Conservation (phyloP, 2,797 vertebrate species). For the Mus caroli region DNA sequence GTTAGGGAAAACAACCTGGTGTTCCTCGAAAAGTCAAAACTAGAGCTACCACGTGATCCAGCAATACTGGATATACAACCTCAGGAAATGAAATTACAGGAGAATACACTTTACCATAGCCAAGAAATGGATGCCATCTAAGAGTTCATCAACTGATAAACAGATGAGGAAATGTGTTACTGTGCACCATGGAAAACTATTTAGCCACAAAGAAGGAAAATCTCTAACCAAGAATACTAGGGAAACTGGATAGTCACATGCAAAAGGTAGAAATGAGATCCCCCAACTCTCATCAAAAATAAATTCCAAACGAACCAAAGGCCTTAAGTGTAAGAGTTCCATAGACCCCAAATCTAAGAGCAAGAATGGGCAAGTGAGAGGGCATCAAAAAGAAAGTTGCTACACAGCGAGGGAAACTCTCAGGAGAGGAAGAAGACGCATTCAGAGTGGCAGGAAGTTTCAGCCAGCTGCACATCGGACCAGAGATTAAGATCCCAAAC, state of each 20-base stretch:
- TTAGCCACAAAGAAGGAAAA: background rate
- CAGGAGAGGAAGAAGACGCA: background rate
- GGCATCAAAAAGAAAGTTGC: background rate
- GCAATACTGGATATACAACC: background rate
- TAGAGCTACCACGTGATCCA: background rate
- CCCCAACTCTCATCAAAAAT: background rate
- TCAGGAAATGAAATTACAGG: background rate
- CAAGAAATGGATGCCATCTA: background rate
- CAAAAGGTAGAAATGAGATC: background rate
- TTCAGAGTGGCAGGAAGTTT: background rate
- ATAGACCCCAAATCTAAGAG: background rate
- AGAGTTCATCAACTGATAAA: background rate
- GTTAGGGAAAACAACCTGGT: background rate
- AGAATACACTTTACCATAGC: background rate
- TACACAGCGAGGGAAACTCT: background rate
- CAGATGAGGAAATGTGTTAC: background rate
- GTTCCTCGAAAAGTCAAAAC: background rate
- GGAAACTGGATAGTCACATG: background rate
- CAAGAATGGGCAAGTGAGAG: background rate
- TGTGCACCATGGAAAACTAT: background rate
- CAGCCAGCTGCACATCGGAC: background rate
- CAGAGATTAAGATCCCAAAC: background rate
- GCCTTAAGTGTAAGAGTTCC: background rate
- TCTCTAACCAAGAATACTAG: background rate
- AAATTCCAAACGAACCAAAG: background rate